phyloP scores from a whole-genome alignment of 1,140 invertebrate genomes.

The Yoshiicerus persimilis region DNA sequence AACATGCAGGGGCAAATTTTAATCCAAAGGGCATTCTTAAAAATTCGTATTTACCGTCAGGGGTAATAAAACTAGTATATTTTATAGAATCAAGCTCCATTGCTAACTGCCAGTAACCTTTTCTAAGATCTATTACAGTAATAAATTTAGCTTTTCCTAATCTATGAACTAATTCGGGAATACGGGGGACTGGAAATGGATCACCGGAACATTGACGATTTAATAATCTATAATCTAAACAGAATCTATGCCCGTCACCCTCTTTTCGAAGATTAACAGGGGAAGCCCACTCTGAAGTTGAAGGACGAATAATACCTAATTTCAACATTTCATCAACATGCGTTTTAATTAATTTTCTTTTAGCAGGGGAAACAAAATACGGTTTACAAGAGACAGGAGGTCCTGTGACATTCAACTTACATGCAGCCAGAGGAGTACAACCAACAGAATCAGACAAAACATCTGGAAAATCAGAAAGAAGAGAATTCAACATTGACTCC shows the following conservation, averaged over 20 bases:
- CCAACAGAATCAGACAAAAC: conserved; percentile 15
- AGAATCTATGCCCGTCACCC: background rate
- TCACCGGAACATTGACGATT: conserved; percentile 46
- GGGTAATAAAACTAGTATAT: conserved; percentile 55
- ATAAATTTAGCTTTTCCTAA: background rate
- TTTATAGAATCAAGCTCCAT: conserved; percentile 51
- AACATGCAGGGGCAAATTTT: conserved; percentile 53
- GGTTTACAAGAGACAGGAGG: background rate
- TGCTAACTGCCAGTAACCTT: conserved; percentile 46
- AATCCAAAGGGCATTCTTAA: conserved; percentile 54
- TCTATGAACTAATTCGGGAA: background rate
- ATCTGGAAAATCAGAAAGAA: background rate
- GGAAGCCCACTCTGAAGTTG: background rate
- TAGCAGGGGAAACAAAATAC: conserved; percentile 5
- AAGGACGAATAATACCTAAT: conserved; percentile 20
- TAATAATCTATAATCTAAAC: background rate
- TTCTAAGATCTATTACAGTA: conserved; percentile 26
- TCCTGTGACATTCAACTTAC: background rate
- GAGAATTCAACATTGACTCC: background rate
- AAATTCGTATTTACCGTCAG: conserved; percentile 51
- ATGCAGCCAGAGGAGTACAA: background rate
- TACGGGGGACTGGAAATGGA: conserved; percentile 20
- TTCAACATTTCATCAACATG: conserved; percentile 30
- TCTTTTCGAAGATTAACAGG: background rate
- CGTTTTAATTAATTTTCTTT: background rate